phyloP scores from a whole-genome alignment of 2,113 vertebrate genomes.

The Tichodroma muraria region DNA sequence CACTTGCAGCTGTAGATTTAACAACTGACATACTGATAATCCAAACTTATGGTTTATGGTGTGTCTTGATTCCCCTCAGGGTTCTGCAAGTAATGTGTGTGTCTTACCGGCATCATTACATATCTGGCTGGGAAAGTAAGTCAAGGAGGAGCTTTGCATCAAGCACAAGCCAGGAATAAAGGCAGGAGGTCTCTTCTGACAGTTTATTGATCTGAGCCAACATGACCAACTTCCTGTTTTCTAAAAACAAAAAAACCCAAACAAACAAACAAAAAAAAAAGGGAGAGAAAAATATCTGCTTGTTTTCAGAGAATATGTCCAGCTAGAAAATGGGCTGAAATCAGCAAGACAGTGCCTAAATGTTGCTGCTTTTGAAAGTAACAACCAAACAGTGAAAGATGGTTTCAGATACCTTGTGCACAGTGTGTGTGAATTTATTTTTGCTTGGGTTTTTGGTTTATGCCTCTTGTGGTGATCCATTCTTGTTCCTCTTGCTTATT shows the following conservation, averaged over 20 bases:
- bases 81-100: background rate
- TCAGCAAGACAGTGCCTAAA: background rate
- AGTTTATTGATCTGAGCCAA: background rate
- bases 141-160: background rate
- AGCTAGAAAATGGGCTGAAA: background rate
- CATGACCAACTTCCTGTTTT: background rate
- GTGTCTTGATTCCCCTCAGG: background rate
- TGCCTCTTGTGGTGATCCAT: background rate
- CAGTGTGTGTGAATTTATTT: background rate
- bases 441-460: background rate
- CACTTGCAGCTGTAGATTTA: background rate
- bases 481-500: slow-evolving; percentile 2
- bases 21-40: background rate
- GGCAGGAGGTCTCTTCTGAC: background rate
- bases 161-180: background rate
- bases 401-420: background rate
- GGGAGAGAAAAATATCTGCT: background rate
- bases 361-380: background rate
- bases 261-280: background rate
- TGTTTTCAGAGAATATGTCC: background rate
- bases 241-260: background rate
- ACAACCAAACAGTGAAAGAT: background rate
- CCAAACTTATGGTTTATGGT: background rate
- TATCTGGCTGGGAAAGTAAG: background rate
- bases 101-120: background rate